phyloP scores from a whole-genome alignment of 2,888 invertebrate species.

The Trichogramma dendrolimi region DNA sequence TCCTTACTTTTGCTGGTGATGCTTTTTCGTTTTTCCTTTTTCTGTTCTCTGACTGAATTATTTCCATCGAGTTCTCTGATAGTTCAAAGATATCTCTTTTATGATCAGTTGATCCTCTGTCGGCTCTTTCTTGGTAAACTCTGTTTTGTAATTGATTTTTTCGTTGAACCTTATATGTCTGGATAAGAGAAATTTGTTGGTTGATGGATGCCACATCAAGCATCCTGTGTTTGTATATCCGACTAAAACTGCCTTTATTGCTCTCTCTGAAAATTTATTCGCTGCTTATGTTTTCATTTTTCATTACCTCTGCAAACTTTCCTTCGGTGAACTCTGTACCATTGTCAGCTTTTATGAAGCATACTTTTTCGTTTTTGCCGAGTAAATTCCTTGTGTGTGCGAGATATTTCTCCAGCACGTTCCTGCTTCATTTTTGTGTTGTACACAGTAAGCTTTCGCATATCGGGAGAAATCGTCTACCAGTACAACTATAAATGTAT shows the following conservation, averaged over 20 bases:
- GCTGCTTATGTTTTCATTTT: no score
- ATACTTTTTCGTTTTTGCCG: no score
- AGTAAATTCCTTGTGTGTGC: no score
- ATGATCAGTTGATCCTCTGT: no score
- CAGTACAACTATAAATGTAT: constrained; percentile 29
- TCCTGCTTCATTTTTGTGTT: constrained; percentile 22
- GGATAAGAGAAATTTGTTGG: constrained; percentile 17
- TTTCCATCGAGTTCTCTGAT: no score
- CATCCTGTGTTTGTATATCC: constrained; percentile 27
- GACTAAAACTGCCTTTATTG: not conserved
- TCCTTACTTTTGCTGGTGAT: not conserved
- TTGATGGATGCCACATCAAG: constrained; percentile 27
- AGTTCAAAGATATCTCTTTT: not conserved
- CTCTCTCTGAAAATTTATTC: not conserved
- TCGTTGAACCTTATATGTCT: constrained; percentile 20
- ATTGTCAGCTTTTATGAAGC: no score
- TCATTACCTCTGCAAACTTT: no score
- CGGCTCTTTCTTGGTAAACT: no score
- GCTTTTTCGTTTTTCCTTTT: no score
- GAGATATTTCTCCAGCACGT: constrained; percentile 8
- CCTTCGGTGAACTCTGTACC: no score
- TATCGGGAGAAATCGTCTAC: constrained; percentile 33
- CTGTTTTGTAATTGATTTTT: accelerated
- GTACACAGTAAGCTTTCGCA: constrained; percentile 31
- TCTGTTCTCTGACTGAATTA: no score